Evolutionary conservation across 2,888 invertebrate genomes (phyloP).

Genomic region (Hermaeophaga mercurialis): DNA sequence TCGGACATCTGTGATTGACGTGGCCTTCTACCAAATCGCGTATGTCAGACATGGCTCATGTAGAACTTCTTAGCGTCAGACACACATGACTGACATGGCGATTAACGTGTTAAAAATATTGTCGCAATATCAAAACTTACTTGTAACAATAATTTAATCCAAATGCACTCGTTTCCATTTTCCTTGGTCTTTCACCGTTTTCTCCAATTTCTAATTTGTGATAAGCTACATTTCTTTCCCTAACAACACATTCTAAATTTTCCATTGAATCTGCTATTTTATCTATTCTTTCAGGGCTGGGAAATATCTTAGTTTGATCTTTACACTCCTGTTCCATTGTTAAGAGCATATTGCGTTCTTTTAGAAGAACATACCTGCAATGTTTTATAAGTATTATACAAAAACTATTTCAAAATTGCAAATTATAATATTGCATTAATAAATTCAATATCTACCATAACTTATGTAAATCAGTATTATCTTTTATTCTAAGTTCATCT

Average conservation of each 20-base stretch:
- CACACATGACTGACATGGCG: too few relatives aligned
- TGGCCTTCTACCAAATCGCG: too few relatives aligned
- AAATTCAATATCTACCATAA: slow-evolving; percentile 87
- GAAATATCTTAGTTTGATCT: slow-evolving; percentile 70
- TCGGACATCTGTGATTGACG: too few relatives aligned
- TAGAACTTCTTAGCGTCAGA: too few relatives aligned
- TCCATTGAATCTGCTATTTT: slow-evolving; percentile 95
- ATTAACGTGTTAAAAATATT: too few relatives aligned
- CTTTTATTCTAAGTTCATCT: slow-evolving; percentile 93
- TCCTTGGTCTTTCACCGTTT: slow-evolving; percentile 76
- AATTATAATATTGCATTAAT: too few relatives aligned
- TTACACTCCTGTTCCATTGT: slow-evolving; percentile 92
- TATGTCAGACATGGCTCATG: too few relatives aligned
- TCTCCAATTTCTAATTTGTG: slow-evolving; percentile 87
- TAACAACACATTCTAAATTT: slow-evolving; percentile 86
- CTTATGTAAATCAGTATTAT: slow-evolving; percentile 94
- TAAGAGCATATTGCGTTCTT: slow-evolving; percentile 95
- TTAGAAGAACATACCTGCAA: slow-evolving; percentile 79
- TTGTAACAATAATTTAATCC: slow-evolving; percentile 66
- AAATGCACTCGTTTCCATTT: slow-evolving; percentile 63
- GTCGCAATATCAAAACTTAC: too few relatives aligned
- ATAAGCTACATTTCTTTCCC: slow-evolving; percentile 92
- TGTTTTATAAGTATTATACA: too few relatives aligned
- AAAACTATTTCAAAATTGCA: too few relatives aligned
- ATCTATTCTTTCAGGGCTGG: slow-evolving; percentile 91